phyloP scores from a whole-genome alignment of 2,113 vertebrate genomes.

The Tragelaphus imberbis region DNA sequence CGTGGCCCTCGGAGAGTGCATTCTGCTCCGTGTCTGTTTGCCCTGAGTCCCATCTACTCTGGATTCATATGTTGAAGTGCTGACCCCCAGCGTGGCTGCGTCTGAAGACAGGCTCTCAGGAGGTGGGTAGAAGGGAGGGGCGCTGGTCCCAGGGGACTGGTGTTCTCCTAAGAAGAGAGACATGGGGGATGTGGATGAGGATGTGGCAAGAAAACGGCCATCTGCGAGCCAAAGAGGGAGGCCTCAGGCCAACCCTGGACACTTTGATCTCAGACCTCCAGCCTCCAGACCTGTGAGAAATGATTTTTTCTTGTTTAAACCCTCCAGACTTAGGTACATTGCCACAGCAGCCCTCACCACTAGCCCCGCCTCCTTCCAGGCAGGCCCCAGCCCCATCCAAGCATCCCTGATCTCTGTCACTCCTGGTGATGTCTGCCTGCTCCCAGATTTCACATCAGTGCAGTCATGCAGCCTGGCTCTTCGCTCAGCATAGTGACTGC shows the following conservation, averaged over 20 bases:
- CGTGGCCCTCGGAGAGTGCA: not conserved
- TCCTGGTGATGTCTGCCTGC: not conserved
- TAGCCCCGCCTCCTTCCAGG: not conserved
- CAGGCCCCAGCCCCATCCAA: not conserved
- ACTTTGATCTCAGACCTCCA: not conserved
- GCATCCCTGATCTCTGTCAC: not conserved
- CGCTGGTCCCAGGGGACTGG: not conserved
- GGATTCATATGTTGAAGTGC: not conserved
- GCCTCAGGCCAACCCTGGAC: not conserved
- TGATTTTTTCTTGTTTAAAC: not conserved
- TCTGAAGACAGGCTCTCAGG: not conserved
- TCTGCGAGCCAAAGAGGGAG: not conserved
- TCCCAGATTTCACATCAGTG: not conserved
- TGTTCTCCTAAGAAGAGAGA: not conserved
- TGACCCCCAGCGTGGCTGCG: not conserved
- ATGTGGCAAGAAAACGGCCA: not conserved
- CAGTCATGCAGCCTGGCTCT: not conserved
- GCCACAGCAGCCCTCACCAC: not conserved
- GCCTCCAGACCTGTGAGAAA: not conserved
- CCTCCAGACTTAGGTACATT: not conserved
- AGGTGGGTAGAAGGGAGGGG: not conserved
- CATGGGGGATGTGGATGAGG: not conserved
- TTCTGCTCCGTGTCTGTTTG: not conserved
- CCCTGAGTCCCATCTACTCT: not conserved
- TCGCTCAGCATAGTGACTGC: not conserved